Conservation (phyloP, 2,888 invertebrate genomes). For the Aleiodes leptofemur region DNA sequence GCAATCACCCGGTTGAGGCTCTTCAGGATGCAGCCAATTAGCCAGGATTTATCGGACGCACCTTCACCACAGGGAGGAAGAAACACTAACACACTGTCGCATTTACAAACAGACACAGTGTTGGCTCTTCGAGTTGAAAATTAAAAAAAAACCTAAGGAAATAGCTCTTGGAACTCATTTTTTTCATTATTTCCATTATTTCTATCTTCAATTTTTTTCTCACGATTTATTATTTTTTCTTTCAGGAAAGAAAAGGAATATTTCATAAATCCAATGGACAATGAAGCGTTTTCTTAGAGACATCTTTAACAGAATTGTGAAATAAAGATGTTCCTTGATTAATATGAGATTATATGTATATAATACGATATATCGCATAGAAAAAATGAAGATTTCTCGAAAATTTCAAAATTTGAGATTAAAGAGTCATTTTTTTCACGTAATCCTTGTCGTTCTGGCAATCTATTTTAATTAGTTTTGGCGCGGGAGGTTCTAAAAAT, state of each 20-base stretch:
- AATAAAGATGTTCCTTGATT: no score
- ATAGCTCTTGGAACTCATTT: background rate
- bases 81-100: background rate
- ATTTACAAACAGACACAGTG: background rate
- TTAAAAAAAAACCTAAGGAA: background rate
- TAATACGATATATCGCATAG: no score
- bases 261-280: background rate
- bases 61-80: slow-evolving; percentile 39
- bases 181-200: background rate
- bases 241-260: no score
- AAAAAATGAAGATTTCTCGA: no score
- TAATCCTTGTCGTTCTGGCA: no score
- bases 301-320: no score
- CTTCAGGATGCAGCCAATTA: slow-evolving; percentile 54
- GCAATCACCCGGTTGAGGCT: slow-evolving; percentile 38
- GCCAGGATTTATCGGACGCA: slow-evolving; percentile 53
- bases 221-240: no score
- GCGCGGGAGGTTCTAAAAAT: no score
- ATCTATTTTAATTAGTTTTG: no score
- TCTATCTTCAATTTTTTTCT: background rate
- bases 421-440: no score
- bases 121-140: slow-evolving; percentile 8
- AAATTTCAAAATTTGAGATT: no score
- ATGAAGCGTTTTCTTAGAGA: background rate
- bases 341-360: no score